These are phyloP conservation scores for Netelia melanura DNA, from an alignment of 2,888 invertebrate genomes.

Conservation along the genomic window DNA sequence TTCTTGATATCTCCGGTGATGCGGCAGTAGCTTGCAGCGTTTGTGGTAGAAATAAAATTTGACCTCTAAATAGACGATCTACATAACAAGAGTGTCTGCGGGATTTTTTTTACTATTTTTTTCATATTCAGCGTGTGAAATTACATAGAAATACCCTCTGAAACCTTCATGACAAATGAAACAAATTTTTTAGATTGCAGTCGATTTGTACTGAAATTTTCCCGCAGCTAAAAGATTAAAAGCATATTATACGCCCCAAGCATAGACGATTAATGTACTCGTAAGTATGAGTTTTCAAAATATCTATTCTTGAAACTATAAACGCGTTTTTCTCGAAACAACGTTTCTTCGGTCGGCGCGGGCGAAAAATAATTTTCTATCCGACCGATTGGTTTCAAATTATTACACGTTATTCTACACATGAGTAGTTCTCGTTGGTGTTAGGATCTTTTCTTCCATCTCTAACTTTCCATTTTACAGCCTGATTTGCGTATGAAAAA, in stretches of 20 bases:
- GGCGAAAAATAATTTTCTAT: slow-evolving; percentile 16
- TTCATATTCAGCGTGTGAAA: too few species aligned
- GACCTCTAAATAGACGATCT: too few species aligned
- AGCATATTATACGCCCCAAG: slow-evolving; percentile 46
- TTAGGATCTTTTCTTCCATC: slow-evolving; percentile 24
- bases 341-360: slow-evolving; percentile 11
- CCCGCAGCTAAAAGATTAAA: slow-evolving; percentile 28
- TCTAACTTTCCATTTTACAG: neutral
- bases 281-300: slow-evolving; percentile 14
- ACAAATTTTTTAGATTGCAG: too few species aligned
- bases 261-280: slow-evolving; percentile 38
- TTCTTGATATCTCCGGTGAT: neutral
- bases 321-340: slow-evolving; percentile 36
- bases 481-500: too few species aligned
- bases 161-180: too few species aligned
- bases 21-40: neutral
- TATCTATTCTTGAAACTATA: slow-evolving; percentile 35
- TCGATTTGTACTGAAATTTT: too few species aligned
- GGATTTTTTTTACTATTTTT: too few species aligned
- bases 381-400: neutral
- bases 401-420: neutral
- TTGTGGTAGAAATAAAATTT: too few species aligned
- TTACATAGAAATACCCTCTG: too few species aligned
- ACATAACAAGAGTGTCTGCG: too few species aligned
- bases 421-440: neutral